Evolutionary conservation across 2,113 vertebrate genomes (phyloP).

Genomic region (Vireo altiloquus): DNA sequence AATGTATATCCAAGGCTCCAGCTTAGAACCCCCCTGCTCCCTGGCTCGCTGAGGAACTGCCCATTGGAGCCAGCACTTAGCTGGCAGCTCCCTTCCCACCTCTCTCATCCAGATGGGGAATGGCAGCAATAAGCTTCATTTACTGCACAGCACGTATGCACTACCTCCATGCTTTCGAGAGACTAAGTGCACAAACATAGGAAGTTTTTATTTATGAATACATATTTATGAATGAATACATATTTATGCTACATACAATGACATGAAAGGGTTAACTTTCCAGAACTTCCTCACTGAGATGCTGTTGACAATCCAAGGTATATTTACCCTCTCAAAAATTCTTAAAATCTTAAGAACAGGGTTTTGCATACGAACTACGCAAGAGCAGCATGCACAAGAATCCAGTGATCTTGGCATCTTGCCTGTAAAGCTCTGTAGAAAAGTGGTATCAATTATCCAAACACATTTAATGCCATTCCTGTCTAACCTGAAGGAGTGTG

Average conservation of each 20-base stretch:
- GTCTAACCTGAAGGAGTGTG: not conserved
- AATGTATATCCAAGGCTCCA: not conserved
- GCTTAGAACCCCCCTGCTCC: not conserved
- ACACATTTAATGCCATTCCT: not conserved
- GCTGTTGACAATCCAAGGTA: not conserved
- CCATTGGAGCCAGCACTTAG: not conserved
- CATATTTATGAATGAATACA: accelerated
- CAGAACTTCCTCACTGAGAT: not conserved
- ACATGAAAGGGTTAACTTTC: not conserved
- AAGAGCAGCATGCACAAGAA: not conserved
- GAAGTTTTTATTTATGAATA: not conserved
- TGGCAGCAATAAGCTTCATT: not conserved
- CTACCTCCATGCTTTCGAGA: not conserved
- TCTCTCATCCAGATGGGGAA: not conserved
- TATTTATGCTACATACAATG: accelerated
- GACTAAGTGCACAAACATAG: not conserved
- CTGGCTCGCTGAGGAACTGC: not conserved
- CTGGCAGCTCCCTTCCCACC: not conserved
- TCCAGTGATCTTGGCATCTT: not conserved
- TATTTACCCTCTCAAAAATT: not conserved
- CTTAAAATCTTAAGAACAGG: not conserved
- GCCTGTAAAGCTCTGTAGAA: not conserved
- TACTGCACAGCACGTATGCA: not conserved
- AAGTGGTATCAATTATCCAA: not conserved
- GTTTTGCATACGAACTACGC: not conserved